Evolutionary conservation across 2,797 vertebrate genomes (phyloP).

Genomic region (Luscinia megarhynchos): DNA sequence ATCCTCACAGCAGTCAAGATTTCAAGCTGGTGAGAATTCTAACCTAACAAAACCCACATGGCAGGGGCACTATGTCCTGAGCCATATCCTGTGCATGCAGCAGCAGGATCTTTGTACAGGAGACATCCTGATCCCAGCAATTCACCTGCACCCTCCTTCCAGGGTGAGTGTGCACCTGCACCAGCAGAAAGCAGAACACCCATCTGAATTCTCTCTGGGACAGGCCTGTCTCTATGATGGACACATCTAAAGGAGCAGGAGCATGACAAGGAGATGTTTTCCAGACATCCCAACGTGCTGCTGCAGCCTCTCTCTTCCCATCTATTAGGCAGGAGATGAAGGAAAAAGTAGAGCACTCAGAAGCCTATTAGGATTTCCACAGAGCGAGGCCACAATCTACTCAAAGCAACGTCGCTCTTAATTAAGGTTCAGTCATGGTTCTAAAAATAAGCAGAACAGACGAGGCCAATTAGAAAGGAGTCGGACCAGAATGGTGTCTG

Average conservation of each 20-base stretch:
- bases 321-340: constrained; percentile 45
- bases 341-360: constrained; percentile 49
- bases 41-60: neutral
- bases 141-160: neutral
- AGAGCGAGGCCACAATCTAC: constrained; percentile 24
- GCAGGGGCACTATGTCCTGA: neutral
- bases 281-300: fast-evolving
- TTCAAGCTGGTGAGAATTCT: neutral
- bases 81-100: fast-evolving
- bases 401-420: constrained; percentile 30
- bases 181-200: neutral
- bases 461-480: constrained; percentile 36
- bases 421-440: constrained; percentile 52
- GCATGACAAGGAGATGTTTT: neutral
- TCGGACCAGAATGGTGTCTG: neutral
- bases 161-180: neutral
- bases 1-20: neutral
- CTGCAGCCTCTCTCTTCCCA: neutral
- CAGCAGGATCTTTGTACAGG: neutral
- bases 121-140: neutral
- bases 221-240: neutral
- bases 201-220: neutral
- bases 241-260: fast-evolving
- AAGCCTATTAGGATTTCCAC: constrained; percentile 65
- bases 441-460: constrained; percentile 61